Conservation (phyloP, 2,888 invertebrate species). For the Limnephilus marmoratus region DNA sequence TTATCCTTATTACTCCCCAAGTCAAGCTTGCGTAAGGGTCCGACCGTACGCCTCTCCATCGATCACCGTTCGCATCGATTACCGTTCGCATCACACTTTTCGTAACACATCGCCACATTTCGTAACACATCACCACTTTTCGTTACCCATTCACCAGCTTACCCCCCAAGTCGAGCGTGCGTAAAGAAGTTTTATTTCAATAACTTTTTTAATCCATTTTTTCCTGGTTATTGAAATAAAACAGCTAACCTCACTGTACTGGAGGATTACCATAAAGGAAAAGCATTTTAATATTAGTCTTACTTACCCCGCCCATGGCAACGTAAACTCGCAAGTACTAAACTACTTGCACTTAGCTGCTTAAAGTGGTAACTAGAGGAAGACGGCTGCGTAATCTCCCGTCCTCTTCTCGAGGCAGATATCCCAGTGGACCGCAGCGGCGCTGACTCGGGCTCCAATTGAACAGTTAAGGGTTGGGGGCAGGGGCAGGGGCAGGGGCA, state of each 20-base stretch:
- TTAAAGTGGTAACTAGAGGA: constrained; percentile 54
- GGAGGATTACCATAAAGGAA: background rate
- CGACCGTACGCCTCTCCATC: no score
- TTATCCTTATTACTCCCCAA: no score
- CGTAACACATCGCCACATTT: no score
- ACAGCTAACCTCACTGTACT: background rate
- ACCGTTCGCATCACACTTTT: no score
- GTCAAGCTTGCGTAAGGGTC: no score
- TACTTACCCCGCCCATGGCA: background rate
- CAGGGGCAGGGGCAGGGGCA: background rate
- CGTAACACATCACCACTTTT: no score
- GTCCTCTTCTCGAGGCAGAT: constrained; percentile 24
- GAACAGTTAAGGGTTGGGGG: constrained; percentile 20
- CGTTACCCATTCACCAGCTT: no score
- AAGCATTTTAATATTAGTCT: background rate
- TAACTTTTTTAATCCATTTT: no score
- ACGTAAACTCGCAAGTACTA: background rate
- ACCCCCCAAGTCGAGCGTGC: no score
- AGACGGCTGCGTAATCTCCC: constrained; percentile 48
- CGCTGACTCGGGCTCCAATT: constrained; percentile 45
- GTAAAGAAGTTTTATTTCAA: no score
- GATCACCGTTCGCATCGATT: no score
- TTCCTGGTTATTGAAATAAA: no score
- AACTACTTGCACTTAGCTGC: constrained; percentile 48
- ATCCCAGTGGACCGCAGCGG: constrained; percentile 49